Conservation (phyloP, 1,140 invertebrate genomes). For the Hycleus cichorii region DNA sequence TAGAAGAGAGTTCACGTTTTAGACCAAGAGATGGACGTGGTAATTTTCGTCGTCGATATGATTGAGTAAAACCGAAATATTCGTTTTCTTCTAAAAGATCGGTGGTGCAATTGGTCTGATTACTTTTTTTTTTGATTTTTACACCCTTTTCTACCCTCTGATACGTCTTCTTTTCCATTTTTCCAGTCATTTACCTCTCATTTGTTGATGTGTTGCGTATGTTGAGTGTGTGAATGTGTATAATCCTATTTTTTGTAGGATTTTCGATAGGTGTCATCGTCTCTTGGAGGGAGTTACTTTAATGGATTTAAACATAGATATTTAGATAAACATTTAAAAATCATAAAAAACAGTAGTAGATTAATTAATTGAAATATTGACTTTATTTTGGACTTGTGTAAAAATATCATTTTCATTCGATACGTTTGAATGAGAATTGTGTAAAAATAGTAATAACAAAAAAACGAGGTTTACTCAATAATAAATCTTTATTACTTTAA, state of each 20-base stretch:
- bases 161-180: too few species aligned
- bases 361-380: too few species aligned
- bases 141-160: too few species aligned
- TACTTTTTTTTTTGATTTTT: too few species aligned
- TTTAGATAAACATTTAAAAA: too few species aligned
- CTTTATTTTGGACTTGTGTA: too few species aligned
- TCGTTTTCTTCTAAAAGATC: too few species aligned
- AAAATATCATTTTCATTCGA: too few species aligned
- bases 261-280: constrained; percentile 9
- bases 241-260: constrained; percentile 24
- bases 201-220: not conserved
- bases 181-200: not conserved
- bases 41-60: constrained; percentile 16
- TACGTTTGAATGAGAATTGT: not conserved
- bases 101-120: too few species aligned
- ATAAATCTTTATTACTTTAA: not conserved
- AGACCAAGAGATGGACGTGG: constrained; percentile 28
- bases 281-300: too few species aligned
- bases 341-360: too few species aligned
- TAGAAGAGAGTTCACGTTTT: constrained; percentile 58
- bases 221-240: not conserved
- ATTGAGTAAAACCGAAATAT: not conserved
- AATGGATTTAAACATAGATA: too few species aligned
- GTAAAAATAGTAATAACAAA: not conserved
- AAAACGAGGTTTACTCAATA: not conserved